phyloP scores from a whole-genome alignment of 2,797 vertebrate genomes.

The Sebastes steindachneri region DNA sequence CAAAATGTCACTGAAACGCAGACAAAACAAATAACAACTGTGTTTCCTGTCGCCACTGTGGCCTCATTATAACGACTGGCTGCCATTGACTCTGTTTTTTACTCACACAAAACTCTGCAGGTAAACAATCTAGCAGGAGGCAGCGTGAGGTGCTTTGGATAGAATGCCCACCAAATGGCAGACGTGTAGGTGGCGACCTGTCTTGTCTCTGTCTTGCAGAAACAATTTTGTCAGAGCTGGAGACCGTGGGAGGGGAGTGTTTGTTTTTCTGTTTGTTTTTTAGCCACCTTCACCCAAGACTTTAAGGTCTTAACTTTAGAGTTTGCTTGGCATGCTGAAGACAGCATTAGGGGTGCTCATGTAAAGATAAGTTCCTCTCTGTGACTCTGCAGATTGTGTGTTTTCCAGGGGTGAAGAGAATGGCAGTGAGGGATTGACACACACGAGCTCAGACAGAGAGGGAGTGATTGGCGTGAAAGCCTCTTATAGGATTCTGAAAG shows the following conservation, averaged over 20 bases:
- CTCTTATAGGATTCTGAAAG: constrained; percentile 55
- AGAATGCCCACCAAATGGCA: not conserved
- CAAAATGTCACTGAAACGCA: constrained; percentile 16
- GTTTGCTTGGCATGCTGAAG: not conserved
- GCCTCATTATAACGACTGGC: constrained; percentile 22
- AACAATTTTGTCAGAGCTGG: constrained; percentile 2
- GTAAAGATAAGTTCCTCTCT: constrained; percentile 2
- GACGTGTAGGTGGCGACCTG: constrained; percentile 14
- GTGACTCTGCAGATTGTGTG: constrained; percentile 14
- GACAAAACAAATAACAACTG: constrained; percentile 3
- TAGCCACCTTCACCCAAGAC: not conserved
- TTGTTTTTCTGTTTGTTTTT: not conserved
- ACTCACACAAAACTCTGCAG: not conserved
- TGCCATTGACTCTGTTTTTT: not conserved
- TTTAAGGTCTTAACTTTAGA: constrained; percentile 6
- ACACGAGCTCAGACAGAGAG: constrained; percentile 7
- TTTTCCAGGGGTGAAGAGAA: constrained; percentile 22
- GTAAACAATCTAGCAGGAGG: not conserved
- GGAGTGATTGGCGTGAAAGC: constrained; percentile 56
- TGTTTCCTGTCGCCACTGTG: constrained; percentile 4
- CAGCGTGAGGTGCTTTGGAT: not conserved
- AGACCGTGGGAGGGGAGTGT: not conserved
- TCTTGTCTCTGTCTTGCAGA: constrained; percentile 9
- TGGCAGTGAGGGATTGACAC: constrained; percentile 17
- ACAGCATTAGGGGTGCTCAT: not conserved